A percentile compares a stretch with the other conserved stretches of the same genome.
Evolutionary conservation across 2,797 vertebrate species (phyloP).

Genomic region (Platyrinchus mystaceus): DNA sequence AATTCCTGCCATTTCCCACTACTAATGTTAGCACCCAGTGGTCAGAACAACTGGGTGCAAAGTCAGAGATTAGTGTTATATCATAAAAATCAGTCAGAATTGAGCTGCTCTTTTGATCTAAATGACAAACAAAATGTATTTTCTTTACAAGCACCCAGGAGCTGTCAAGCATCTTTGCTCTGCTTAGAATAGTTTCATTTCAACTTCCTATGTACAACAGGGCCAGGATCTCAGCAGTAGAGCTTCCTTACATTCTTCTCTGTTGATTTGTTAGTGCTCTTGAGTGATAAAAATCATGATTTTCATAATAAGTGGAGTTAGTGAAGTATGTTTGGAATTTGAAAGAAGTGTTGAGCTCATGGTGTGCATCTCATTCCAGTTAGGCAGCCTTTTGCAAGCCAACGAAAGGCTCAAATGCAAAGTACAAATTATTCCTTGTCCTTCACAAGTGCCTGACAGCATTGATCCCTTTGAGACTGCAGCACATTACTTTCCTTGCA

Average conservation of each 20-base stretch:
- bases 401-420: background rate
- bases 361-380: background rate
- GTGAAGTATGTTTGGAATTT: constrained; percentile 55
- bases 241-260: constrained; percentile 31
- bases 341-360: background rate
- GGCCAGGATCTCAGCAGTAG: background rate
- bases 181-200: background rate
- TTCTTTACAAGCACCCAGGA: background rate
- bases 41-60: background rate
- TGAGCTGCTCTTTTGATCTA: background rate
- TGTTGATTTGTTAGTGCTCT: constrained; percentile 3
- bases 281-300: constrained; percentile 53
- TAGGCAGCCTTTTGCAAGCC: background rate
- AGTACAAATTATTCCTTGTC: constrained; percentile 1
- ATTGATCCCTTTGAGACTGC: background rate
- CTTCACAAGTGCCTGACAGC: background rate
- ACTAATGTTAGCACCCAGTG: background rate
- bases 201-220: background rate
- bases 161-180: background rate
- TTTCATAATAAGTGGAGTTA: constrained; percentile 19
- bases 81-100: background rate
- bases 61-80: background rate
- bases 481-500: background rate
- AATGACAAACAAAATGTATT: background rate
- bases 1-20: background rate